A percentile compares a stretch with the other conserved stretches of the same genome.
phyloP scores from a whole-genome alignment of 2,113 vertebrate species.

The Marmota monax region DNA sequence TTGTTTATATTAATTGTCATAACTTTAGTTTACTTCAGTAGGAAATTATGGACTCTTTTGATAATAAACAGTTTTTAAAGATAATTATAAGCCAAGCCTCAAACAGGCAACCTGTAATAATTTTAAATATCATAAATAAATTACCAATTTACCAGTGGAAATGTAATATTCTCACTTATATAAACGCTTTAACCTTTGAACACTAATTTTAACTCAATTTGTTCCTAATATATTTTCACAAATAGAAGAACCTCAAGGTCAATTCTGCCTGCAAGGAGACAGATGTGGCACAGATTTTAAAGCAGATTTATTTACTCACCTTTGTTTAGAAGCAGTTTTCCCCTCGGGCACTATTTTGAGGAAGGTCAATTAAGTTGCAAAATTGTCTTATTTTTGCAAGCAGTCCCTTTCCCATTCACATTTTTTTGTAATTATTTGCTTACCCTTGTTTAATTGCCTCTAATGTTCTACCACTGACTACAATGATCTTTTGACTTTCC shows the following conservation, averaged over 20 bases:
- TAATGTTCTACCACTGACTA: background rate
- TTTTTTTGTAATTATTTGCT: slow-evolving; percentile 1
- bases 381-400: slow-evolving; percentile 24
- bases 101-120: background rate
- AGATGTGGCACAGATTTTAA: background rate
- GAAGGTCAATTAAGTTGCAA: background rate
- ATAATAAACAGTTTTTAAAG: background rate
- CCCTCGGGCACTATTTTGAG: background rate
- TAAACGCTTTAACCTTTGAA: slow-evolving; percentile 52
- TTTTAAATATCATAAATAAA: slow-evolving; percentile 6
- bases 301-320: slow-evolving; percentile 42
- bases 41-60: background rate
- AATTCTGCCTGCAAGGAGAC: background rate
- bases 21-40: background rate
- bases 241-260: background rate
- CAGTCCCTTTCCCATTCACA: background rate
- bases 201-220: slow-evolving; percentile 9
- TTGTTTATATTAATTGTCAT: background rate
- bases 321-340: background rate
- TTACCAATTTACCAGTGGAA: background rate
- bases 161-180: slow-evolving; percentile 25
- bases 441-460: background rate
- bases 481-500: background rate
- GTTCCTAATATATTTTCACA: slow-evolving; percentile 11
- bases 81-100: background rate